Evolutionary conservation across 2,888 invertebrate species (phyloP), one percentile per base, ranked within the genome.

Genomic region (Timema cristinae): DNA sequence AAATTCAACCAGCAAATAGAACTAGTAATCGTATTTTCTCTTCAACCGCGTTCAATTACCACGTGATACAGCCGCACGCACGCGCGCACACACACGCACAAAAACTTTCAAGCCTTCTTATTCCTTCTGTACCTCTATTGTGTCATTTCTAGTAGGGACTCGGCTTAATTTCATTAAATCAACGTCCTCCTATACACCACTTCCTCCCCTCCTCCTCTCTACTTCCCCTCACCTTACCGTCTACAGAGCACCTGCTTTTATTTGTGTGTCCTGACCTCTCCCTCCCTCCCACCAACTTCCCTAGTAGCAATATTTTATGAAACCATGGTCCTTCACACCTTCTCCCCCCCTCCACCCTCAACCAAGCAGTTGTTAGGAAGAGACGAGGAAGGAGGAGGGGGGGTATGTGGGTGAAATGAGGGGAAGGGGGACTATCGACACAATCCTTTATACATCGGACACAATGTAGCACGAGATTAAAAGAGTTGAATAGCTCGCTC

Each of bases 381-480:
- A 10, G 63, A 48, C 32, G 63, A 48, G 54, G 63, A 63, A 15
- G 63, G 32, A 7, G 63, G 13, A 63, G 16, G n/a, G 59, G 63
- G 13, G 54, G 54, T 54, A n/a, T 4, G 16, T 9, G 63, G 63
- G 63, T 32, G 16, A 9, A 48, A 48, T 47, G 47, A 48, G 10
- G 13, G 63, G 8, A 63, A 48, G 63, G 63, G 63, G 48, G 48
- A 48, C 69, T 73, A 73, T 73, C 70, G 70, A 73, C 72, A 72
- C 72, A 68, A 70, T 67, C 72, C 72, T 73, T 73, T 72, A 69
- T 72, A 67, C 73, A 73, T 67, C 72, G 73, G 72, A 70, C 70
- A 73, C 73, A 73, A 73, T 73, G 73, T 73, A 73, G 68, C 69
- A 67, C 71, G 74, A 74, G 74, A 74, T 74, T 74, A 74, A 74